These are phyloP conservation scores for Pandemis corylana DNA, from an alignment of 2,888 invertebrate genomes.

Conservation along the genomic window DNA sequence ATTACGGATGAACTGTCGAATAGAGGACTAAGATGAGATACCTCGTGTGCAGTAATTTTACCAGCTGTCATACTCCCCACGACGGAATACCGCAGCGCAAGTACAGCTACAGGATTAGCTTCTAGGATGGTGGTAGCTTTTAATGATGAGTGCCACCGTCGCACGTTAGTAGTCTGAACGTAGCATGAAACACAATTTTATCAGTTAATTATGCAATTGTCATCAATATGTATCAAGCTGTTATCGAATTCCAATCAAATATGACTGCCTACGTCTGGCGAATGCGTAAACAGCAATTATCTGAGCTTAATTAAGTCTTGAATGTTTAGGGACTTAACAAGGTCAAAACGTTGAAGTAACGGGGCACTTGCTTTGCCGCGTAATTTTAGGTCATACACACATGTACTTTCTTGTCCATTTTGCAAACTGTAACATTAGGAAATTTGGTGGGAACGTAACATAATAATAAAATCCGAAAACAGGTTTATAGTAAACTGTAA, in stretches of 20 bases:
- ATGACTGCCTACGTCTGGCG: conserved; percentile 28
- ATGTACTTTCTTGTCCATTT: background rate
- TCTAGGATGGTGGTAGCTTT: too few relatives aligned
- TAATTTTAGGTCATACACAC: background rate
- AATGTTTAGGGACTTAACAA: conserved; percentile 29
- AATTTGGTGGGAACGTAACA: background rate
- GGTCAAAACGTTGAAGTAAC: conserved; percentile 2
- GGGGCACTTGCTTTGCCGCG: background rate
- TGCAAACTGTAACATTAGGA: background rate
- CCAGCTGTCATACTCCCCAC: too few relatives aligned
- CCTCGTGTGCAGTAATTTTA: too few relatives aligned
- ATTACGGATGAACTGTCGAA: too few relatives aligned
- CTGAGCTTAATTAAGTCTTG: conserved; percentile 20
- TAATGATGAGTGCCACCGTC: too few relatives aligned
- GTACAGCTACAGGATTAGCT: too few relatives aligned
- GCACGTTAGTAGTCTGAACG: too few relatives aligned
- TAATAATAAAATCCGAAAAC: background rate
- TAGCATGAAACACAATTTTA: too few relatives aligned
- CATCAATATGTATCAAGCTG: conserved; percentile 23
- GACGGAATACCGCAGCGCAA: too few relatives aligned
- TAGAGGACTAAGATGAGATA: too few relatives aligned
- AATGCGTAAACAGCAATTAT: conserved; percentile 24
- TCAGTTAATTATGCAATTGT: background rate
- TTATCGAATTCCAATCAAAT: conserved; percentile 34
- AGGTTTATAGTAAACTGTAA: conserved; percentile 12